Evolutionary conservation across 2,797 vertebrate genomes (phyloP), one percentile per base, ranked within the genome.

Genomic region (Phrynocephalus guinanensis): DNA sequence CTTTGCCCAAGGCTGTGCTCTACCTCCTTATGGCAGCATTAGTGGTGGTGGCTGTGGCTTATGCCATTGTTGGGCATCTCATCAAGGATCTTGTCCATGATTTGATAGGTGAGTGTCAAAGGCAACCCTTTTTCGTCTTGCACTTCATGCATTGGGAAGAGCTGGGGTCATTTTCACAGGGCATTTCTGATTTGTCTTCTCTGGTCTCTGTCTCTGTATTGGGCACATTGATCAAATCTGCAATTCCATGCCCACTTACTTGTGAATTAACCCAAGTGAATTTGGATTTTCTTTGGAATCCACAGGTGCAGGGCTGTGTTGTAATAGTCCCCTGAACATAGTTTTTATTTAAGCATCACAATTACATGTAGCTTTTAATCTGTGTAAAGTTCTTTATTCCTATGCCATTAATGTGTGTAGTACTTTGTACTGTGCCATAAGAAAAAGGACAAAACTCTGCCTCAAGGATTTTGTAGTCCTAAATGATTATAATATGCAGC

Each of bases 21-120:
- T 98, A 98, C 95, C 97, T 98, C 91, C 95, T 98, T 63, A 98
- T 98, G 97, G 98, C 97, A 5, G 98, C 97, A 8, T 95, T 98
- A 88, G 98, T 98, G 94, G 97, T 98, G 94, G 98, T 98, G 87
- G 98, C 97, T 4, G 98, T 98, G 96, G 98, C 97, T 0, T 98
- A 98, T 0, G 97, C 97, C 77, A 98, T 98, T 67, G 98, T 98
- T 0, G 98, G 98, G 11, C 98, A 98, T 92, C 97, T 98, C 92
- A 97, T 98, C 90, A 98, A 98, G 95, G 98, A 98, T 93, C 97
- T 98, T 87, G 93, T 98, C 52, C 97, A 98, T 3, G 98, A 98
- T 91, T 97, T 98, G 86, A 96, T 98, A 85, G 98, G 98, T 98
- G 96, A 95, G 97, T 97, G 87, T 0, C 0, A 72, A 66, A 89